Evolutionary conservation across 2,113 vertebrate species (phyloP).

Genomic region (Perca flavescens): DNA sequence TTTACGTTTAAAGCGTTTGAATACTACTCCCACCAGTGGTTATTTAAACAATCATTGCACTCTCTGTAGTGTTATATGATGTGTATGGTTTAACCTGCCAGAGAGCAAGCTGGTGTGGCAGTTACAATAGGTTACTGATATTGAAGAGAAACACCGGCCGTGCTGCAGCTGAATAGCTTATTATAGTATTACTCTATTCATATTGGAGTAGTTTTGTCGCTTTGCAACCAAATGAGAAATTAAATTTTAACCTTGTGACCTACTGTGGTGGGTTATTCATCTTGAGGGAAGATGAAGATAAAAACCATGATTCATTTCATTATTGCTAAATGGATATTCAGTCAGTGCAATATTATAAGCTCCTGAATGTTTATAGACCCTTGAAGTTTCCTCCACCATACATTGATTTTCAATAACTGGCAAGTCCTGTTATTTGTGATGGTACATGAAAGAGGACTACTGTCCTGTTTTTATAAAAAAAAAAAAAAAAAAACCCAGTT

Average conservation of each 20-base stretch:
- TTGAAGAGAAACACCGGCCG: not conserved
- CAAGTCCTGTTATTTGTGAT: not conserved
- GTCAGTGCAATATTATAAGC: no score
- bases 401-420: not conserved
- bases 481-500: not conserved
- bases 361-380: not conserved
- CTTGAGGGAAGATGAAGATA: not conserved
- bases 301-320: not conserved
- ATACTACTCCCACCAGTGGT: not conserved
- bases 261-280: not conserved
- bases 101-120: not conserved
- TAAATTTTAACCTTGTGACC: not conserved
- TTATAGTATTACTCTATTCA: not conserved
- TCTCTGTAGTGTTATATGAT: not conserved
- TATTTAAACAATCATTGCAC: not conserved
- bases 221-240: not conserved
- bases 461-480: not conserved
- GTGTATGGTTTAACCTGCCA: not conserved
- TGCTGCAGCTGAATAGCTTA: not conserved
- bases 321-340: not conserved
- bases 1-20: not conserved
- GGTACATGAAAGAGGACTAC: not conserved
- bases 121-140: slow-evolving; percentile 5
- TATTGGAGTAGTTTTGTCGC: not conserved
- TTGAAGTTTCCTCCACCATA: not conserved